Evolutionary conservation across 2,797 vertebrate species (phyloP), one percentile per base, ranked within the genome.

Genomic region (Staurois parvus): DNA sequence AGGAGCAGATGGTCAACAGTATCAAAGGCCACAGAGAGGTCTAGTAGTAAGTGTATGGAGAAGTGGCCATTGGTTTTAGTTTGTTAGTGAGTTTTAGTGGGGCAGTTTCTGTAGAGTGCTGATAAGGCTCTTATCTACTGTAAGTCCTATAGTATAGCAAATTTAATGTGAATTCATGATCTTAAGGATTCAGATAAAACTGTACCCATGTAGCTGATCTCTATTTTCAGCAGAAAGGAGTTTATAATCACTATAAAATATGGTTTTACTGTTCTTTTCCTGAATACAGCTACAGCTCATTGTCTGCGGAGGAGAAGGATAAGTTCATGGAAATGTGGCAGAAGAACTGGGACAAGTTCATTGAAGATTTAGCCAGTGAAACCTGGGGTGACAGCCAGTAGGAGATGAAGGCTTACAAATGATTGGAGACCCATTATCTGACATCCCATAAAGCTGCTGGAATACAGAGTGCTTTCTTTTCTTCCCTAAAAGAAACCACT

Each of bases 301-400:
- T 99, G 89, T 90, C 90, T 0, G 79, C 87, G 0, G 81, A 79
- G 0, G 92, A 95, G 82, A 97, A 96, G 91, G 88, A 93, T 28
- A 90, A 84, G 30, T 93, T 92, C 24, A 85, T 29, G 21, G 67
- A 79, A 13, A 77, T 92, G 88, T 98, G 97, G 97, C 92, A 95
- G 88, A 93, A 91, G 52, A 96, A 95, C 90, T 99, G 98, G 97
- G 89, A 97, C 45, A 70, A 86, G 8, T 98, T 98, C 88, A 90
- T 98, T 24, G 87, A 89, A 11, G 89, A 92, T 26, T 74, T 93
- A 79, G 88, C 84, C 37, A 84, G 87, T 2, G 67, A 80, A 68
- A 87, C 85, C 72, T 56, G 15, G 28, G 75, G 26, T 13, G 86
- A 88, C 40, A 85, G 88, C 42, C 79, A 85, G 42, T 90, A 90